A percentile compares a stretch with the other conserved stretches of the same genome.
These are phyloP conservation scores for Pantala flavescens DNA, from an alignment of 1,140 invertebrate species.

Conservation along the genomic window DNA sequence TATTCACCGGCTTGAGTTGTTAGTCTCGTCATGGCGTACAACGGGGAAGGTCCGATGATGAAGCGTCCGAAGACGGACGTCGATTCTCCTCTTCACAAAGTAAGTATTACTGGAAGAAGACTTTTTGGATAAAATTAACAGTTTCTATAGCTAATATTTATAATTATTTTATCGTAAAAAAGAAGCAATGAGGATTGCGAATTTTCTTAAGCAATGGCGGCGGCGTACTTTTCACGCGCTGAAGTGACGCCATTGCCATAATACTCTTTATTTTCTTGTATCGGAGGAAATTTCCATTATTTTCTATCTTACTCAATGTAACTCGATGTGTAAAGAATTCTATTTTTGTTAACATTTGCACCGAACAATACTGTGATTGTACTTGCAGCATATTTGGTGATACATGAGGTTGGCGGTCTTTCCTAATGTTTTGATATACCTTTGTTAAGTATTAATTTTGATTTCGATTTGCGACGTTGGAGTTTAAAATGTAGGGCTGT, in stretches of 20 bases:
- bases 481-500: no score
- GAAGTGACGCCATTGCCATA: not conserved
- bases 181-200: not conserved
- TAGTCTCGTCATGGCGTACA: slow-evolving; percentile 39
- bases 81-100: slow-evolving; percentile 41
- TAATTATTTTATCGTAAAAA: no score
- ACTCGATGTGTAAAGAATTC: no score
- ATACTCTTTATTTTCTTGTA: no score
- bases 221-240: slow-evolving; percentile 7
- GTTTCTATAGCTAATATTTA: no score
- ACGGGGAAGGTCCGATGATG: slow-evolving; percentile 42
- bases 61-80: slow-evolving; percentile 39
- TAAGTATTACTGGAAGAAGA: slow-evolving; percentile 29
- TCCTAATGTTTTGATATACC: not conserved
- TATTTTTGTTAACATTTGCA: no score
- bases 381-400: not conserved
- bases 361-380: not conserved
- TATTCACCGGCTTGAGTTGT: not conserved
- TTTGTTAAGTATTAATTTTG: no score
- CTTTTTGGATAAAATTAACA: no score
- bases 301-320: no score
- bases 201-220: not conserved
- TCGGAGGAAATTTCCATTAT: no score
- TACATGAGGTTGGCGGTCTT: not conserved
- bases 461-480: no score